These are phyloP conservation scores for Geopemphigus sp. DNA, from an alignment of 1,140 invertebrate species.

Conservation along the genomic window DNA sequence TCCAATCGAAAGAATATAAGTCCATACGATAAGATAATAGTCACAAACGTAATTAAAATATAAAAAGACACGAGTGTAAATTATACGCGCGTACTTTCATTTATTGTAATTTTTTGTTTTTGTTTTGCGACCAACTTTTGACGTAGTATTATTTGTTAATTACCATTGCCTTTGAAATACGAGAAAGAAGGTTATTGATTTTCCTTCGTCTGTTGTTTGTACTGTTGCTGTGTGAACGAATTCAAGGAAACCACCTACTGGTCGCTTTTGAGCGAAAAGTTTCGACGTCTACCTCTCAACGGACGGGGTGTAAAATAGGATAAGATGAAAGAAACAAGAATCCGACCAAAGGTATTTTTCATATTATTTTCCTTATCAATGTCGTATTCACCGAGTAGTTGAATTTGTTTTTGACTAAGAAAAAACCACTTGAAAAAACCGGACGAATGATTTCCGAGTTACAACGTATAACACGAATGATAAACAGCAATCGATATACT, in stretches of 20 bases:
- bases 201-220: constrained; percentile 26
- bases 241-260: background rate
- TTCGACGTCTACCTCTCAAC: background rate
- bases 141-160: constrained; percentile 29
- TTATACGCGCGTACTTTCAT: background rate
- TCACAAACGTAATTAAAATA: background rate
- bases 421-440: background rate
- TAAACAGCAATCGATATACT: background rate
- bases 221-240: constrained; percentile 28
- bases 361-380: background rate
- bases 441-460: background rate
- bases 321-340: constrained; percentile 21
- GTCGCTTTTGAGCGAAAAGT: background rate
- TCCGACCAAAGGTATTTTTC: background rate
- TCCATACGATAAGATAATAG: background rate
- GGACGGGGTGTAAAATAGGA: constrained; percentile 20
- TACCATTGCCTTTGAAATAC: constrained; percentile 10
- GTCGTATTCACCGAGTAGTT: background rate
- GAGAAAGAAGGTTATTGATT: constrained; percentile 31
- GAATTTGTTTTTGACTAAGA: background rate
- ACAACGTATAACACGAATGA: background rate
- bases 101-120: background rate
- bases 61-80: background rate
- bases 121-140: background rate
- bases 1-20: background rate